A percentile compares a stretch with the other conserved stretches of the same genome.
Conservation (phyloP, 2,797 vertebrate genomes). For the Melopsittacus undulatus region DNA sequence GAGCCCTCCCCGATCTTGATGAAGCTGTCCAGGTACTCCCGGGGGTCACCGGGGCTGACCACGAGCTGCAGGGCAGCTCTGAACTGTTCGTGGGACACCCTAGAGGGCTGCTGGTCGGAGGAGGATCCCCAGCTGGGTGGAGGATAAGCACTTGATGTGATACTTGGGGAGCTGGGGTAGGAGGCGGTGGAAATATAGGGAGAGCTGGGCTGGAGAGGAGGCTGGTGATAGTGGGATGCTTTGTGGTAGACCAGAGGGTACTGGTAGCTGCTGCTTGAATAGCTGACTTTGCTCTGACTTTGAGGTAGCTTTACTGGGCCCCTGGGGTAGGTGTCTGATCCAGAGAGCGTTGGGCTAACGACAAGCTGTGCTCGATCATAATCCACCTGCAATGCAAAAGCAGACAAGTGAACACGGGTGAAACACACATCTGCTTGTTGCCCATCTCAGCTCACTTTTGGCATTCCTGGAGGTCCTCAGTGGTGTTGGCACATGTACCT, state of each 20-base stretch:
- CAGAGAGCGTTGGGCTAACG: conserved; percentile 85
- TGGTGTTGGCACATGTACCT: accelerated
- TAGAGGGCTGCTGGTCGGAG: conserved; percentile 92
- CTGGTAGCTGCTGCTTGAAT: conserved; percentile 86
- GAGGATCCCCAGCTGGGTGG: conserved; percentile 96
- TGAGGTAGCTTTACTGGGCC: conserved; percentile 96
- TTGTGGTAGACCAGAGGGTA: conserved; percentile 90
- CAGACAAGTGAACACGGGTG: background rate
- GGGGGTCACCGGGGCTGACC: conserved; percentile 94
- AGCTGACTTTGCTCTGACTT: conserved; percentile 88
- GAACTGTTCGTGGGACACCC: conserved; percentile 98
- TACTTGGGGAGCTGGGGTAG: conserved; percentile 92
- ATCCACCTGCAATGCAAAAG: conserved; percentile 82
- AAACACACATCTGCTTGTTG: background rate
- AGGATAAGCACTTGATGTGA: conserved; percentile 89
- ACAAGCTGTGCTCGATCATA: conserved; percentile 90
- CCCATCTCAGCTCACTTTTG: accelerated
- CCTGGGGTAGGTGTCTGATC: conserved; percentile 90
- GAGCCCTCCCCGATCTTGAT: conserved; percentile 99
- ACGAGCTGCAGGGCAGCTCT: conserved; percentile 95
- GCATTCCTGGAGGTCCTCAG: accelerated
- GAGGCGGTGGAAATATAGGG: conserved; percentile 90
- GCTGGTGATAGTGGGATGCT: conserved; percentile 87
- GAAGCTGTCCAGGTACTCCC: conserved; percentile 96
- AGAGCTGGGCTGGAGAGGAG: conserved; percentile 88